These are phyloP conservation scores for Cervus canadensis DNA, from an alignment of 2,113 vertebrate species.

Conservation along the genomic window DNA sequence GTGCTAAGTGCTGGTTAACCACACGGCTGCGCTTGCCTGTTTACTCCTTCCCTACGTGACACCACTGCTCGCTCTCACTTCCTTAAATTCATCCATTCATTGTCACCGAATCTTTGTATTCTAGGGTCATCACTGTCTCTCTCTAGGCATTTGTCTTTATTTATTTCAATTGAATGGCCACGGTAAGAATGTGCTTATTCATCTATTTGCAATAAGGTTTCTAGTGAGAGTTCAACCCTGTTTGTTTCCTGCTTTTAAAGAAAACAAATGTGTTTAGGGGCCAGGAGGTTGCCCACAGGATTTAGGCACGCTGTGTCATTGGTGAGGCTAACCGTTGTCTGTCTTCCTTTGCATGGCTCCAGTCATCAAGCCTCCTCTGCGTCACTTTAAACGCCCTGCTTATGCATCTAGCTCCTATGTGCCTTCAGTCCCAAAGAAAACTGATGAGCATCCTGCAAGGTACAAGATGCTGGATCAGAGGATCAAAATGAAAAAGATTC, in stretches of 20 bases:
- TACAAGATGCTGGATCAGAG: slow-evolving; percentile 86
- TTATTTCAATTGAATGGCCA: not conserved
- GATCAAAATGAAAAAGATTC: slow-evolving; percentile 89
- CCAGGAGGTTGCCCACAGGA: not conserved
- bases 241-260: not conserved
- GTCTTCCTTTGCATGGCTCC: slow-evolving; percentile 62
- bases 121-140: not conserved
- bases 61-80: not conserved
- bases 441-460: slow-evolving; percentile 74
- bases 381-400: slow-evolving; percentile 82
- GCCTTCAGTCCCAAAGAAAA: slow-evolving; percentile 77
- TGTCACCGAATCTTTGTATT: not conserved
- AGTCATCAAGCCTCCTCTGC: slow-evolving; percentile 82
- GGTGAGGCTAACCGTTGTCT: slow-evolving; percentile 31
- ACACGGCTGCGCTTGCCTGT: not conserved
- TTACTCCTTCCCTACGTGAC: not conserved
- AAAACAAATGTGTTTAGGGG: not conserved
- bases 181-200: not conserved
- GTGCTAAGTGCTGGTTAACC: not conserved
- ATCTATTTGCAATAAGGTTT: not conserved
- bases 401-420: slow-evolving; percentile 81
- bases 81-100: not conserved
- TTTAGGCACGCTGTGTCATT: fast-evolving
- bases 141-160: not conserved
- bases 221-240: not conserved